Evolutionary conservation across 2,888 invertebrate species (phyloP), one percentile per base, ranked within the genome.

Genomic region (Nysson spinosus): DNA sequence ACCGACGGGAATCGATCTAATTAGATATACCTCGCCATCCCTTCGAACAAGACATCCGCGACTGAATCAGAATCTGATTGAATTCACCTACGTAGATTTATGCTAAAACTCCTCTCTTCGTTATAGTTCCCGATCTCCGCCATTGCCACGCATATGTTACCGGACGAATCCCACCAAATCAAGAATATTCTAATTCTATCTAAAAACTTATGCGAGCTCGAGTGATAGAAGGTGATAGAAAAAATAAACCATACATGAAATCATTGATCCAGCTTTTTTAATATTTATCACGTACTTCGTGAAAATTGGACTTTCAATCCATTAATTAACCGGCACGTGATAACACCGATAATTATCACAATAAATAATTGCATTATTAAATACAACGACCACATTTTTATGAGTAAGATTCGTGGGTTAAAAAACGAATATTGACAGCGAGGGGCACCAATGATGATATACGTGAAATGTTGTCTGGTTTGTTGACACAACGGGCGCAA

Each of bases 1-100:
- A 5, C 14, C 17, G 46, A 43, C 52, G 46, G 16, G 49, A 55
- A 68, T 62, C 66, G 63, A 67, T 70, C 54, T 65, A 66, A 72
- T 72, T 57, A 47, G 37, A 34, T 44, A 43, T 17, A 56, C 20
- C 34, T 17, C n/a, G 0, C 16, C n/a, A 9, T 1, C 4, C 19
- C 24, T 1, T 28, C 17, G n/a, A 20, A n/a, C 24, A 6, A 37
- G 30, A 37, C 17, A 37, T 39, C n/a, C 2, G 14, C 28, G 16
- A 22, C 30, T 14, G 30, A 7, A 16, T 22, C 5, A 6, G 47
- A 35, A 30, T 43, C 4, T 42, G 28, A 42, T 61, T 28, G 47
- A 35, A 58, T 51, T 17, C 37, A 42, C 52, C 17, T n/a, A 39
- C n/a, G 37, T n/a, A 16, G 19, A 44, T 44, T 44, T 44, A 14